A percentile compares a stretch with the other conserved stretches of the same genome.
phyloP scores from a whole-genome alignment of 2,113 vertebrate genomes.

The Felis catus region F.catus_Fca126_mat1.0 CM031418.1:70406001-70406500 shows the following conservation, averaged over 20 bases:
- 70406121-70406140: not conserved
- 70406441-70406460: not conserved
- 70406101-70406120: not conserved
- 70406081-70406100: not conserved
- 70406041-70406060: not conserved
- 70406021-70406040: not conserved
- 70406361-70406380: not conserved
- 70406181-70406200: not conserved
- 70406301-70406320: not conserved
- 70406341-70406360: not conserved
- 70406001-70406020: not conserved
- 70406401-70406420: not conserved
- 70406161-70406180: not conserved
- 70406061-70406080: not conserved
- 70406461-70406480: slow-evolving; percentile 46
- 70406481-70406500: slow-evolving; percentile 71
- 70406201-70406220: not conserved
- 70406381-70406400: not conserved
- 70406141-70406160: not conserved
- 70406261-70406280: not conserved
- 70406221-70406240: not conserved
- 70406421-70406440: not conserved
- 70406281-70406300: not conserved
- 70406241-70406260: not conserved
- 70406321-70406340: not conserved